Evolutionary conservation across 2,797 vertebrate species (phyloP).

Genomic region (Sciurus carolinensis): DNA sequence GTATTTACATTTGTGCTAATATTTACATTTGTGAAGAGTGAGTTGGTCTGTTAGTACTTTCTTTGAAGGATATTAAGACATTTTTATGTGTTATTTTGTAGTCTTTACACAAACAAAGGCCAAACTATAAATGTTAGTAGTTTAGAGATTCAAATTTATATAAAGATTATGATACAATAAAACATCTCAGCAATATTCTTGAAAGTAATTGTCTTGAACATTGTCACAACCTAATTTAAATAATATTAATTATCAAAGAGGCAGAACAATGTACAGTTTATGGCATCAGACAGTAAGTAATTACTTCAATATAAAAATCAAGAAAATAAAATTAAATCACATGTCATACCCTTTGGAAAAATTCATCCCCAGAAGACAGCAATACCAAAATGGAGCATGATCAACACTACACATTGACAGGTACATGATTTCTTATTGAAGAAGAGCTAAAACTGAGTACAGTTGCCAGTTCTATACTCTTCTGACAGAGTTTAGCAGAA

Average conservation of each 20-base stretch:
- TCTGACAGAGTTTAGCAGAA: background rate
- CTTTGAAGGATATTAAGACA: background rate
- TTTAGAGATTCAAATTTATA: background rate
- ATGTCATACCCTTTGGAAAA: background rate
- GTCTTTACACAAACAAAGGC: background rate
- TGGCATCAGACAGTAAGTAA: background rate
- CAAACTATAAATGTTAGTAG: background rate
- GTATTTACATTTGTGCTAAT: background rate
- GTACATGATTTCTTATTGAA: background rate
- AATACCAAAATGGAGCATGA: background rate
- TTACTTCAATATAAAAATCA: background rate
- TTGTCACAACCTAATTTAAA: background rate
- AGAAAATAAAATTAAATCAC: constrained; percentile 19
- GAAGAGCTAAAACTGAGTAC: background rate
- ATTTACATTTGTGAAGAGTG: background rate
- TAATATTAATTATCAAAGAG: background rate
- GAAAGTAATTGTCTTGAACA: background rate
- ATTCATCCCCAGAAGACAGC: background rate
- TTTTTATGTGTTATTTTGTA: background rate
- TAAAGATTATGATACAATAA: background rate
- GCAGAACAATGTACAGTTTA: background rate
- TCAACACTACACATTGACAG: background rate
- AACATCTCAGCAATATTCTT: background rate
- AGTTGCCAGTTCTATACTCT: background rate
- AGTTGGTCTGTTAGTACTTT: background rate